These are phyloP conservation scores for Strongylocentrotus purpuratus DNA, from an alignment of 35 echinoderm and acorn worm genomes.

Conservation along the genomic window DNA sequence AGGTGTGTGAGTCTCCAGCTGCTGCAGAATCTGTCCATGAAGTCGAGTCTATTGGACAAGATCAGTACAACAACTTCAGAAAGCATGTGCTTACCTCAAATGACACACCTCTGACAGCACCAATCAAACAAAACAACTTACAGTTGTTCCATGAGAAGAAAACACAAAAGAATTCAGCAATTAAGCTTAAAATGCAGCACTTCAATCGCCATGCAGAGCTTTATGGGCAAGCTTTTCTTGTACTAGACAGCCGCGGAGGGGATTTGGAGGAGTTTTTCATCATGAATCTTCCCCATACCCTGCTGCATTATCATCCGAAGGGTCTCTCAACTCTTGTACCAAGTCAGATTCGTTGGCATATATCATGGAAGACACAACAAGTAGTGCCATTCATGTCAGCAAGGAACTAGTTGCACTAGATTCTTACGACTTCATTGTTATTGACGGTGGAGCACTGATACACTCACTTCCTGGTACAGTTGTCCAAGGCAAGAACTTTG, in stretches of 20 bases:
- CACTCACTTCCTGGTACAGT: no score
- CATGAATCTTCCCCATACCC: conserved; percentile 37
- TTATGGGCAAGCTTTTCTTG: conserved; percentile 39
- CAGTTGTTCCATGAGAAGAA: conserved; percentile 57
- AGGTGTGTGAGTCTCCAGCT: conserved; percentile 33
- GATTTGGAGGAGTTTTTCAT: conserved; percentile 21
- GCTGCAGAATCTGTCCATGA: conserved; percentile 37
- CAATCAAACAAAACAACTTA: conserved; percentile 41
- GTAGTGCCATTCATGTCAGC: no score
- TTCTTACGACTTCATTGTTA: no score
- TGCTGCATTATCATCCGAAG: no score
- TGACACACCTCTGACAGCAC: conserved; percentile 43
- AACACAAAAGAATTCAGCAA: conserved; percentile 25
- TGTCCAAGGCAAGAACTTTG: no score
- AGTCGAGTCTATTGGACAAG: conserved; percentile 40
- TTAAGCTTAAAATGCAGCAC: conserved; percentile 54
- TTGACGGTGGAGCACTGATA: no score
- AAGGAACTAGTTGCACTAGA: no score
- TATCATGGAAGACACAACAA: no score
- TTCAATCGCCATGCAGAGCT: conserved; percentile 52
- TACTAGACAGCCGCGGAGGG: no score
- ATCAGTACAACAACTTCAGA: conserved; percentile 37
- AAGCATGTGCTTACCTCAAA: conserved; percentile 43
- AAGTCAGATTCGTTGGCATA: no score
- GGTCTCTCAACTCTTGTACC: no score